Evolutionary conservation across 1,140 invertebrate genomes (phyloP), one percentile per base, ranked within the genome.

Genomic region (Agrilus planipennis): DNA sequence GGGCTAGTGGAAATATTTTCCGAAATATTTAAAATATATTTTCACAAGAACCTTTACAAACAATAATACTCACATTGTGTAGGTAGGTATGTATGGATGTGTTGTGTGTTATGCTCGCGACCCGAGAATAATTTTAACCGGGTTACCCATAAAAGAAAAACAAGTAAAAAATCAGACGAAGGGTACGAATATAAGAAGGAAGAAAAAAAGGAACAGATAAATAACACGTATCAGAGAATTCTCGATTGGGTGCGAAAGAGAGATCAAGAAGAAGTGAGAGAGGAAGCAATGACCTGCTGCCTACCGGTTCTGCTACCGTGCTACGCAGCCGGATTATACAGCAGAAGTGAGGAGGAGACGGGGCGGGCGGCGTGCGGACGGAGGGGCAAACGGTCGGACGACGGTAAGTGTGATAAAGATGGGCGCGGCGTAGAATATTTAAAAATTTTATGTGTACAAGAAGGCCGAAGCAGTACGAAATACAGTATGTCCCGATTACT

Each of bases 291-390:
- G 51, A 53, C 51, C 51, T 49, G 51, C 46, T 47, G 48, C 45
- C 51, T 53, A 47, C 43, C 49, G 42, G 48, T 53, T 44, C 46
- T 41, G 51, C 51, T 53, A 53, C 51, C 45, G 51, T 44, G 51
- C 51, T 53, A 53, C 51, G 51, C 51, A 49, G 45, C 32, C 11
- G 39, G n/a, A n/a, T n/a, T n/a, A n/a, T n/a, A n/a, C n/a, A n/a
- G 19, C 19, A 29, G 34, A 7, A 41, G 27, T 19, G 29, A 39
- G 39, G 17, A 34, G 34, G 15, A 25, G 39, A 39, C 42, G 42
- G 36, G 42, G 30, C n/a, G n/a, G n/a, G n/a, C n/a, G n/a, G n/a
- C n/a, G n/a, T n/a, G n/a, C n/a, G n/a, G n/a, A n/a, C n/a, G n/a
- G n/a, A n/a, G n/a, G n/a, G n/a, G n/a, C n/a, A n/a, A n/a, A n/a